A percentile compares a stretch with the other conserved stretches of the same genome.
These are phyloP conservation scores for Polyodon spathula DNA, from an alignment of 2,113 vertebrate species.

Conservation along the genomic window DNA sequence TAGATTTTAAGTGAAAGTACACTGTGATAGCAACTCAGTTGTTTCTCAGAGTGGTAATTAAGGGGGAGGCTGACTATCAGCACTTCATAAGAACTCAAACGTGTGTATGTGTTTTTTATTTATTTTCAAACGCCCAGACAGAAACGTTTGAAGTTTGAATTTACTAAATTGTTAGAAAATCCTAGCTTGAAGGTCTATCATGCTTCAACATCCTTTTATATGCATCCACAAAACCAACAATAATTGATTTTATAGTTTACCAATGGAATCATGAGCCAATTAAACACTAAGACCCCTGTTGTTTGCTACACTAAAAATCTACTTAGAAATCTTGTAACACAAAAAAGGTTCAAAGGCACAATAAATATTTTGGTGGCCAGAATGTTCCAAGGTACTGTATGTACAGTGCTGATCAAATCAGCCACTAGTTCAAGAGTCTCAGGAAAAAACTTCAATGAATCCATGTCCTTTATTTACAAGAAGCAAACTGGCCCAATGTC, in stretches of 20 bases:
- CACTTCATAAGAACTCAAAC: constrained; percentile 30
- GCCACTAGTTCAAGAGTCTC: constrained; percentile 92
- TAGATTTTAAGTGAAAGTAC: constrained; percentile 13
- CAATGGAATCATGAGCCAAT: constrained; percentile 36
- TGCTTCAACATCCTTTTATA: constrained; percentile 29
- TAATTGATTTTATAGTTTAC: constrained; percentile 39
- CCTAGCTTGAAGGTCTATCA: constrained; percentile 30
- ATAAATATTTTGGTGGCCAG: constrained; percentile 90
- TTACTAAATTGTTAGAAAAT: constrained; percentile 23
- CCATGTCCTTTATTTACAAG: constrained; percentile 63
- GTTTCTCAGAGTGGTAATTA: constrained; percentile 21
- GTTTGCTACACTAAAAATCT: constrained; percentile 50
- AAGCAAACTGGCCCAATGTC: constrained; percentile 93
- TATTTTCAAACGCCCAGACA: background rate
- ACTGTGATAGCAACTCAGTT: background rate
- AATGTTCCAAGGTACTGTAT: constrained; percentile 75
- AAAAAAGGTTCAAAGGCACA: constrained; percentile 71
- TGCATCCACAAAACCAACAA: constrained; percentile 30
- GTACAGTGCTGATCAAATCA: constrained; percentile 83
- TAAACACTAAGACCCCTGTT: constrained; percentile 47
- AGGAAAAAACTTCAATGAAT: constrained; percentile 74
- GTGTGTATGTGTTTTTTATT: background rate
- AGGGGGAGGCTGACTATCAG: constrained; percentile 33
- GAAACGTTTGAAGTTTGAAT: constrained; percentile 27
- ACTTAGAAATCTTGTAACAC: constrained; percentile 50